Base-by-base conservation (phyloP, 2,797 vertebrate genomes). In the Enteromius treurensis region DNA sequence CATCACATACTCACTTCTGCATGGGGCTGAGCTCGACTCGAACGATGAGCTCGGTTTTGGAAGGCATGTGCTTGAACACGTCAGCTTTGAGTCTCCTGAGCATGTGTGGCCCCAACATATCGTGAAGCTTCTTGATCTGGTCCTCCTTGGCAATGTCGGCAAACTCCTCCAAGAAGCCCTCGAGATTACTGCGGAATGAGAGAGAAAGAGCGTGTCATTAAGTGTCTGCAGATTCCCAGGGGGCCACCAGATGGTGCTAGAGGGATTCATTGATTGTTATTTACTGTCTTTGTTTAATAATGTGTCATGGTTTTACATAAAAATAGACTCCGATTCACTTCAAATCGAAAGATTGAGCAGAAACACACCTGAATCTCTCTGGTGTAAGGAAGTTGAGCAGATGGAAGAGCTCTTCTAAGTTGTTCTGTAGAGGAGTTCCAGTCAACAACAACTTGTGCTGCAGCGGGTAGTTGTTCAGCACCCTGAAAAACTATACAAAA, bases 61-160 rank as follows among this genome's bases (percentile, higher is more conserved):
- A 98, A 4, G 98, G 98, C 98, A 99, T 99, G 85, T 99, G 97
- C 91, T 99, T 99, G 94, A 99, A 99, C 88, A 99, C 98, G 47
- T 99, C 98, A 0, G 98, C 98, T 93, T 99, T 99, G 78, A 99
- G 95, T 84, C 98, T 95, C 86, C 98, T 94, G 90, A 99, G 93
- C 98, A 99, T 99, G 93, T 99, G 98, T 0, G 98, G 98, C 42
- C 98, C 98, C 91, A 99, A 89, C 97, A 99, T 98, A 93, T 99
- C 98, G 6, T 99, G 98, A 29, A 99, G 95, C 89, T 99, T 99
- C 93, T 99, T 99, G 91, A 99, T 99, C 95, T 99, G 98, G 93
- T 99, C 98, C 86, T 99, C 98, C 93, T 99, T 99, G 34, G 98
- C 97, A 79, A 99, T 99, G 91, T 99, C 98, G 0, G 98, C 98